Percentiles rank a stretch among this genome's conserved stretches.
Conservation (phyloP, 2,113 vertebrate species). For the Bos taurus region DNA sequence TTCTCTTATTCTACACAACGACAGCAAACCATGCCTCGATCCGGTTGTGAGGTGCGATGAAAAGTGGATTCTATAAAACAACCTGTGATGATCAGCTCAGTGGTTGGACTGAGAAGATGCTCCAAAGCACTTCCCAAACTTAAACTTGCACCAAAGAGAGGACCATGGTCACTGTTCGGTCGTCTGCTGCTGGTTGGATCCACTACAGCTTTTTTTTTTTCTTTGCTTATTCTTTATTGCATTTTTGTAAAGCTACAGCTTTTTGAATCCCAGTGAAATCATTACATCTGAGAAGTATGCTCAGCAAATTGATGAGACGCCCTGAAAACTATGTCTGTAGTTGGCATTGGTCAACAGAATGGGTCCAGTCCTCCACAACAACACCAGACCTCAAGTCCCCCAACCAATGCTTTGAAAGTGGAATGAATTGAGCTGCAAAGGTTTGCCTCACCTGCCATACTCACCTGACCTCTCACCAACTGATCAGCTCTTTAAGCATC, state of each 20-base stretch:
- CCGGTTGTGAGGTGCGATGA: not conserved
- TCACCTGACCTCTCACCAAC: not conserved
- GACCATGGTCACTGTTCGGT: not conserved
- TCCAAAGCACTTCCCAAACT: not conserved
- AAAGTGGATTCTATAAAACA: not conserved
- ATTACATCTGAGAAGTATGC: not conserved
- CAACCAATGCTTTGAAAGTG: not conserved
- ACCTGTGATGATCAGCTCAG: not conserved
- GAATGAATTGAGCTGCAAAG: rapidly evolving
- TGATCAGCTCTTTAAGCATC: not conserved
- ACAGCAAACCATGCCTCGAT: not conserved
- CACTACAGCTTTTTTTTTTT: not conserved
- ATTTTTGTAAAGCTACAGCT: not conserved
- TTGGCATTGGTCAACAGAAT: not conserved
- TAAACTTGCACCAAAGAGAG: not conserved
- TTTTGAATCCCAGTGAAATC: not conserved
- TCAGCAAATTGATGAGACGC: not conserved
- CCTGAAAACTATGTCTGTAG: not conserved
- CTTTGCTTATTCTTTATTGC: not conserved
- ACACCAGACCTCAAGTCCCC: rapidly evolving
- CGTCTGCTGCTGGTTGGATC: not conserved
- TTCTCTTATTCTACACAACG: not conserved
- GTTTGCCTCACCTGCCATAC: not conserved
- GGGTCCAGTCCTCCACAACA: not conserved
- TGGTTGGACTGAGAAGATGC: not conserved